Evolutionary conservation across 2,113 vertebrate genomes (phyloP), one percentile per base, ranked within the genome.

Genomic region (Narcine bancroftii): DNA sequence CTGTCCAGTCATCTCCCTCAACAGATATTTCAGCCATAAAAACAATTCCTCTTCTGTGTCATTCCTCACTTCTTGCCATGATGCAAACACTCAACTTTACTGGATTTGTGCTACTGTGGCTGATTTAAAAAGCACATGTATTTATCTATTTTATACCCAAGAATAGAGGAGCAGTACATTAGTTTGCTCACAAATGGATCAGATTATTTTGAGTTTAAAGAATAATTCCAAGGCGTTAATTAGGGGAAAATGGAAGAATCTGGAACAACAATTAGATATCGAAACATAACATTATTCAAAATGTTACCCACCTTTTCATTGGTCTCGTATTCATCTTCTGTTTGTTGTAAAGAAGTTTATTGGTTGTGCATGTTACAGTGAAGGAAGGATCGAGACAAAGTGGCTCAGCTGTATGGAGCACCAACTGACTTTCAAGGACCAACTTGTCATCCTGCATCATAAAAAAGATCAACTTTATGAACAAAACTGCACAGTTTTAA

Each of bases 301-400:
- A 60, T 17, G 19, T n/a, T 45, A 92, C 56, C 29, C 95, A 97
- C 99, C 98, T 95, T 97, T 98, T 99, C 97, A 99, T 98, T 2
- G 98, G 97, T 83, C 95, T 97, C 2, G 98, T 98, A 94, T 98
- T 99, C 98, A 99, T 98, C 96, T 99, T 99, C 94, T 99, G 98
- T 93, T 97, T 98, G 95, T 99, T 99, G 95, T 98, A 99, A 10
- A 99, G 96, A 93, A 99, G 96, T 92, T 97, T 97, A 94, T 99
- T 99, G 93, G 97, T 95, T 93, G 98, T 98, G 94, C 98, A 99
- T 50, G 98, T 97, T 92, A 99, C 98, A 21, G 98, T 97, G 94
- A 99, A 96, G 75, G 99, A 99, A n/a, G 99, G 99, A 93, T 99
- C 98, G 94, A 99, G 97, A 96, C 99, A 99, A 94, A 99, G 94